Conservation (phyloP, 2,113 vertebrate genomes). For the Archocentrus centrarchus region DNA sequence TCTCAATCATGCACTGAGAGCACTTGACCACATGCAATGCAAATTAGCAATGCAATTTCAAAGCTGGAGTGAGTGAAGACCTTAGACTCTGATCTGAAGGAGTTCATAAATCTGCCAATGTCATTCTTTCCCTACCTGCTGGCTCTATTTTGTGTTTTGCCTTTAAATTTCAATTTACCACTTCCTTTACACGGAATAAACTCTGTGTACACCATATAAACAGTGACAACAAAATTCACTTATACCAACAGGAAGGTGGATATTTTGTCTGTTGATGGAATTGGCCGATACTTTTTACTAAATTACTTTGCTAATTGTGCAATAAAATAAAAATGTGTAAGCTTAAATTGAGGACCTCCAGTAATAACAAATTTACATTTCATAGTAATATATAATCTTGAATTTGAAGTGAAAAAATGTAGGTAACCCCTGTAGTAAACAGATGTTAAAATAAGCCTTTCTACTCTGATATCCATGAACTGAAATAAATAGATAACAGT, state of each 20-base stretch:
- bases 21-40: slow-evolving; percentile 48
- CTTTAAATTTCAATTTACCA: not conserved
- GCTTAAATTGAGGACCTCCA: too few species aligned
- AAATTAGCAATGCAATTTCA: slow-evolving; percentile 60
- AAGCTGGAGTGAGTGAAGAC: slow-evolving; percentile 39
- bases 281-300: not conserved
- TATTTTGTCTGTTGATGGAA: not conserved
- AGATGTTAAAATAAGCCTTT: not conserved
- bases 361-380: too few species aligned
- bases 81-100: slow-evolving; percentile 28
- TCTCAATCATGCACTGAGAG: slow-evolving; percentile 49
- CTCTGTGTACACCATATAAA: not conserved
- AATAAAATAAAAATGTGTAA: too few species aligned
- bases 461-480: not conserved
- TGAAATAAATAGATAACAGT: not conserved
- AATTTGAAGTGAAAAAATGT: too few species aligned
- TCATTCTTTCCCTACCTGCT: not conserved
- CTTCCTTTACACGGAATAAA: not conserved
- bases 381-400: too few species aligned
- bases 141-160: slow-evolving; percentile 2
- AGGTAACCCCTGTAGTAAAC: not conserved
- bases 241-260: not conserved
- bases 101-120: slow-evolving; percentile 34
- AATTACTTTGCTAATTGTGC: not conserved
- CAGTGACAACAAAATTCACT: not conserved